Conservation (phyloP, 1,140 invertebrate species). For the Protaetia brevitarsis region DNA sequence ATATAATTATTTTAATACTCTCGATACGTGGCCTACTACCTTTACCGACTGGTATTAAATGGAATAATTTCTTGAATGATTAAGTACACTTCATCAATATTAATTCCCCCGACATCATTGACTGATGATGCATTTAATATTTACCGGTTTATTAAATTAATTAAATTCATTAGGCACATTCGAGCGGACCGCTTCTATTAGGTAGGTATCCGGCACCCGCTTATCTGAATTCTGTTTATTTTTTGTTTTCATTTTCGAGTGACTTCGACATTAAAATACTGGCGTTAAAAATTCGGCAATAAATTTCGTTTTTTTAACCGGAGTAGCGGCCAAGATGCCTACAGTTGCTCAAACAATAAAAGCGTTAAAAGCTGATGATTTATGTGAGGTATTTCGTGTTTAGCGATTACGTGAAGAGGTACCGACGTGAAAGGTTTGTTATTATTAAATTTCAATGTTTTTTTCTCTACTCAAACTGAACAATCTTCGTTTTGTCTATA, state of each 20-base stretch:
- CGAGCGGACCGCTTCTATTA: neutral
- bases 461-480: too few relatives aligned
- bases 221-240: constrained; percentile 12
- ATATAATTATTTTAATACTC: constrained; percentile 11
- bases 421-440: too few relatives aligned
- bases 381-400: neutral
- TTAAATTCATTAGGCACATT: constrained; percentile 12
- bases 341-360: neutral
- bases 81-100: constrained; percentile 16
- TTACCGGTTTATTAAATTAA: constrained; percentile 14
- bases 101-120: constrained; percentile 7
- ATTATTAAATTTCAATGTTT: too few relatives aligned
- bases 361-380: neutral
- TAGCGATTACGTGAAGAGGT: too few relatives aligned
- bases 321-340: too few relatives aligned
- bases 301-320: neutral
- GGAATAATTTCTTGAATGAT: constrained; percentile 11
- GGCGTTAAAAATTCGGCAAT: neutral
- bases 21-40: neutral
- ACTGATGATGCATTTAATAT: constrained; percentile 16
- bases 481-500: too few relatives aligned
- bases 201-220: neutral
- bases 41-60: neutral
- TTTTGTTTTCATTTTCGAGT: too few relatives aligned
- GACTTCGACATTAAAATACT: constrained; percentile 5